Base-by-base conservation (phyloP, 2,888 invertebrate species). In the Harmothoe impar region DNA sequence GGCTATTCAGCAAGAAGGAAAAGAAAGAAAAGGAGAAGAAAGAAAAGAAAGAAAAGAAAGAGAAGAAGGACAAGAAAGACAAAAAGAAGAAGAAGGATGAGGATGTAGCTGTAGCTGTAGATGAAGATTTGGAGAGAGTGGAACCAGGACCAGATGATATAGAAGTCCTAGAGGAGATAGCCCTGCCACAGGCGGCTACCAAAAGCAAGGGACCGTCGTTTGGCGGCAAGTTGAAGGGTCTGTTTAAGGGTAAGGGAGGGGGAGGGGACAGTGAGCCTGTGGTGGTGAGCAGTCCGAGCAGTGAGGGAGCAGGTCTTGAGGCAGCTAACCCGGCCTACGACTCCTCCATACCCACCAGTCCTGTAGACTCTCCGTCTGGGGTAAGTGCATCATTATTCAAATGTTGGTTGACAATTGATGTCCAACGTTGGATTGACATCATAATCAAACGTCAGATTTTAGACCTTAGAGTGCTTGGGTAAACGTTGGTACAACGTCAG, bases 201-300 rank as follows among this genome's bases (percentile, higher is more conserved):
- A n/a, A n/a, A n/a, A n/a, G 33, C 20, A 72, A 31, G 72, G 43
- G 43, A 7, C 72, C 29, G 15, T 72, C 72, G 5, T 29, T 72
- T 15, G 72, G 72, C 0, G 25, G 5, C 3, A 84, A 84, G 43
- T 5, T 84, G 10, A 84, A 84, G 51, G 84, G 84, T 7, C 43
- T 84, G 23, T 84, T 84, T 35, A 81, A 31, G 33, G 17, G 43
- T 31, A 84, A 84, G 43, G 84, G 84, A 5, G 43, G 12, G 20
- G 84, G 43, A 20, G 43, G 33, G 23, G 51, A 20, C 10, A 20
- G 10, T 5, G 17, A 0, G 7, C 3, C 0, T 0, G 35, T 35
- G n/a, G 84, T 84, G 43, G 84, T 84, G 43, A 84, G 35, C 35
- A 84, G 35, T 23, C 84, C 84, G 1, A 51, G n/a, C 43, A 84